Percentiles rank a stretch among this genome's conserved stretches.
These are phyloP conservation scores for Fragum sueziense DNA, from an alignment of 2,888 invertebrate species.

Conservation along the genomic window DNA sequence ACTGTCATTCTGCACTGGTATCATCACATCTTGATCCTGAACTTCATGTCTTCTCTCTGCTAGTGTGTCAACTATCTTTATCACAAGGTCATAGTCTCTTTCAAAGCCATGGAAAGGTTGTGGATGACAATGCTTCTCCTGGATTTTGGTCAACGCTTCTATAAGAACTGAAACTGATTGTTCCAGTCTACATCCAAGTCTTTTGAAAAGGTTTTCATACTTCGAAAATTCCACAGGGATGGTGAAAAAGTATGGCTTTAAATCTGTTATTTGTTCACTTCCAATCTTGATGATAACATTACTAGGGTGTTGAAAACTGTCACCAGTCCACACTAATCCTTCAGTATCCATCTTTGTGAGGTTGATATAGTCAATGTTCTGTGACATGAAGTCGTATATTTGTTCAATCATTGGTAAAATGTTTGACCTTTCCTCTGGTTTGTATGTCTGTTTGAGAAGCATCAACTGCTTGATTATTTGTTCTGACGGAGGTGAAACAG, in stretches of 20 bases:
- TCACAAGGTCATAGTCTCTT: slow-evolving; percentile 44
- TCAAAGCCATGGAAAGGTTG: not conserved
- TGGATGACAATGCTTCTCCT: slow-evolving; percentile 21
- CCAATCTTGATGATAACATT: slow-evolving; percentile 24
- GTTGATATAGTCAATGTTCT: not conserved
- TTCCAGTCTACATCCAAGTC: slow-evolving; percentile 39
- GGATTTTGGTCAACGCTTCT: slow-evolving; percentile 31
- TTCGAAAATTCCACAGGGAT: slow-evolving; percentile 50
- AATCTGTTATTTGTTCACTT: slow-evolving; percentile 24
- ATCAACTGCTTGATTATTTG: slow-evolving; percentile 42
- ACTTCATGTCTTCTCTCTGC: slow-evolving; percentile 14
- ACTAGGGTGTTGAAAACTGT: slow-evolving; percentile 43
- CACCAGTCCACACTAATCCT: slow-evolving; percentile 54
- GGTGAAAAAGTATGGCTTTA: slow-evolving; percentile 50
- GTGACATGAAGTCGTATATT: not conserved
- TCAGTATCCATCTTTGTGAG: not conserved
- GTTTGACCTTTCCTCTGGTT: slow-evolving; percentile 23
- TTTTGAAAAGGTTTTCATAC: slow-evolving; percentile 31
- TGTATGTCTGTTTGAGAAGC: slow-evolving; percentile 31
- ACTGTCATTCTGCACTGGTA: slow-evolving; percentile 38
- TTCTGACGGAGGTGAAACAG: slow-evolving; percentile 9
- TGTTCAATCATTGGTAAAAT: slow-evolving; percentile 31
- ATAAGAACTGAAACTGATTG: slow-evolving; percentile 38
- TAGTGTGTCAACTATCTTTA: slow-evolving; percentile 47
- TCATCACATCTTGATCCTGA: slow-evolving; percentile 19